These are phyloP conservation scores for Leptinotarsa undecemlineata DNA, from an alignment of 1,140 invertebrate genomes.

Conservation along the genomic window DNA sequence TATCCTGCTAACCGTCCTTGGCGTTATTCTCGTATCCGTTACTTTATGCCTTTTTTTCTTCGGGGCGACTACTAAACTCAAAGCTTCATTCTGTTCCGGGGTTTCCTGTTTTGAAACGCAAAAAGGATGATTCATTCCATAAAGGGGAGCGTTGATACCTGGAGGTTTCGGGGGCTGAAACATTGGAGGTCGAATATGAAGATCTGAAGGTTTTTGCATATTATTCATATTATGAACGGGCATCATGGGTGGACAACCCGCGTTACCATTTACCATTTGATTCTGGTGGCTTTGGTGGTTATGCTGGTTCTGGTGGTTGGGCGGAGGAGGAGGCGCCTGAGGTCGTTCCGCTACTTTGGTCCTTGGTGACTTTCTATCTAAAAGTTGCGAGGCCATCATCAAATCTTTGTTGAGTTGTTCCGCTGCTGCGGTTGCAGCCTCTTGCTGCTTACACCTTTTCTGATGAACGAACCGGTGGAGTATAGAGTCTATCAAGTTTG, in stretches of 20 bases:
- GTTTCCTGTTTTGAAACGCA: conserved; percentile 68
- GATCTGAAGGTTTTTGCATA: conserved; percentile 71
- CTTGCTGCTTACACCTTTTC: conserved; percentile 75
- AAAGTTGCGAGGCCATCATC: conserved; percentile 72
- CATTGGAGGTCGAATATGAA: conserved; percentile 65
- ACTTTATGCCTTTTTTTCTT: conserved; percentile 97
- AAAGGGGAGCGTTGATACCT: conserved; percentile 67
- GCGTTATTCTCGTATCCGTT: conserved; percentile 93
- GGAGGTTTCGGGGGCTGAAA: conserved; percentile 80
- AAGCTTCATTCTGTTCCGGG: conserved; percentile 90
- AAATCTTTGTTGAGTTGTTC: conserved; percentile 83
- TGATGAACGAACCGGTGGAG: conserved; percentile 83
- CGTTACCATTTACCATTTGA: conserved; percentile 53
- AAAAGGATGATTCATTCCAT: conserved; percentile 71
- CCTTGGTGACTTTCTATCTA: conserved; percentile 81
- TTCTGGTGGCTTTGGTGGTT: conserved; percentile 46
- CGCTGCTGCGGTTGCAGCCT: conserved; percentile 73
- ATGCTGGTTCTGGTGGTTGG: conserved; percentile 40
- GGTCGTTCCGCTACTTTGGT: conserved; percentile 75
- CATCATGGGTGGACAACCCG: conserved; percentile 49
- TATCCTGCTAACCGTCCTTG: conserved; percentile 84
- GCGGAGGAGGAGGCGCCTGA: conserved; percentile 52
- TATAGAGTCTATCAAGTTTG: conserved; percentile 86
- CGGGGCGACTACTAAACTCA: conserved; percentile 89
- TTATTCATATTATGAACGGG: conserved; percentile 51